Conservation (phyloP, 2,888 invertebrate species). For the Dendrolimus houi region DNA sequence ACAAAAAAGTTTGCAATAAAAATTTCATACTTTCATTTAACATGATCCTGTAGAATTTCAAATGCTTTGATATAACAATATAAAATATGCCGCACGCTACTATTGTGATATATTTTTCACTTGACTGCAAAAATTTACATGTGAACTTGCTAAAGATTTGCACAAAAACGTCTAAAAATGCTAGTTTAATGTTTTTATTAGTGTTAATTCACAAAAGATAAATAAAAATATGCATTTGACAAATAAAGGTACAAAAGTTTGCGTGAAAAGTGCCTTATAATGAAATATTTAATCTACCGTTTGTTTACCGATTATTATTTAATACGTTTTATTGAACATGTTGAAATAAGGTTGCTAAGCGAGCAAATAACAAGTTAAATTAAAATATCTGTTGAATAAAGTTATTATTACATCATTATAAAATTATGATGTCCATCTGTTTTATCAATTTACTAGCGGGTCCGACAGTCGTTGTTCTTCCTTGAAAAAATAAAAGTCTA, state of each 20-base stretch:
- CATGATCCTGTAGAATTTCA: neutral
- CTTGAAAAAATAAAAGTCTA: no score
- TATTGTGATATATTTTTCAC: slow-evolving; percentile 14
- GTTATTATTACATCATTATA: no score
- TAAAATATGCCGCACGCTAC: neutral
- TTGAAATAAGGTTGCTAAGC: no score
- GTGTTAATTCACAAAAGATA: slow-evolving; percentile 15
- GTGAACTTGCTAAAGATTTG: slow-evolving; percentile 20
- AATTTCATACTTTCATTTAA: neutral
- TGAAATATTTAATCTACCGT: slow-evolving; percentile 14
- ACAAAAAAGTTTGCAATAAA: neutral
- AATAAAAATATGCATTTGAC: slow-evolving; percentile 10
- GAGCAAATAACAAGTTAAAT: no score
- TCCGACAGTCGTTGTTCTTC: no score
- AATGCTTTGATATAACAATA: neutral
- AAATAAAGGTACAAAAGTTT: slow-evolving; percentile 9
- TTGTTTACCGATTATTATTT: no score
- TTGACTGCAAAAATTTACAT: slow-evolving; percentile 24
- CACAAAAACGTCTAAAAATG: slow-evolving; percentile 14
- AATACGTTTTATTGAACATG: no score
- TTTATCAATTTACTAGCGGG: no score
- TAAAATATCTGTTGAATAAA: no score
- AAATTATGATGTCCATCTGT: no score
- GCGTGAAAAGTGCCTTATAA: slow-evolving; percentile 6
- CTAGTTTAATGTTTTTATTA: slow-evolving; percentile 22